phyloP scores from a whole-genome alignment of 2,797 vertebrate species.

The Eleutherodactylus coqui region DNA sequence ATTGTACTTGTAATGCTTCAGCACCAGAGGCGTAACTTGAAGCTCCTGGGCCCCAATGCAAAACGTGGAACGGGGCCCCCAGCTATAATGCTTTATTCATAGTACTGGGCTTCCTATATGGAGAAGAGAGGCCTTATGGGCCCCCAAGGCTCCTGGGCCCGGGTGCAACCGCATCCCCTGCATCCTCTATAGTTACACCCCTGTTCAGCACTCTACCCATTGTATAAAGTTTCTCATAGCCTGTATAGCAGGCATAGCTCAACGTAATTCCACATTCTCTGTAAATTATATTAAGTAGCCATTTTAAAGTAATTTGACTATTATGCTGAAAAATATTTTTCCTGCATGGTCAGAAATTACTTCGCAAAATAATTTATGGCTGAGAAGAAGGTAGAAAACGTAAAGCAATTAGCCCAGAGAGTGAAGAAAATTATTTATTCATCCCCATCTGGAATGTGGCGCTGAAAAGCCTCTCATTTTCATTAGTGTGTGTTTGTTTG shows the following conservation, averaged over 20 bases:
- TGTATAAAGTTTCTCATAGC: too few relatives aligned
- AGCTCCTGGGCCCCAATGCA: too few relatives aligned
- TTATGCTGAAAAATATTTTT: background rate
- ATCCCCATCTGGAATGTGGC: conserved; percentile 51
- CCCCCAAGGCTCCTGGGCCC: too few relatives aligned
- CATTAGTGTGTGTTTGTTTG: conserved; percentile 60
- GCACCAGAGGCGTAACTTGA: too few relatives aligned
- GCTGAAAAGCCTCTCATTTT: conserved; percentile 44
- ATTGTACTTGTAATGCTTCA: too few relatives aligned
- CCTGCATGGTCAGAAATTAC: background rate
- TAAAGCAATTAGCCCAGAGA: conserved; percentile 38
- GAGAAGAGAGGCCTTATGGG: too few relatives aligned
- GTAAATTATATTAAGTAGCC: background rate
- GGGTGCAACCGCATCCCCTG: too few relatives aligned
- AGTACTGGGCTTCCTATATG: too few relatives aligned
- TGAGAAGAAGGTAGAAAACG: conserved; percentile 24
- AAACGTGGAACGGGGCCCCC: too few relatives aligned
- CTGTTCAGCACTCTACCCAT: too few relatives aligned
- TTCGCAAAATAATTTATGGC: conserved; percentile 25
- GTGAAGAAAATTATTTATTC: conserved; percentile 52
- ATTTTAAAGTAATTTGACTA: conserved; percentile 12
- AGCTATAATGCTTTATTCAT: too few relatives aligned
- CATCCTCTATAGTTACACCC: too few relatives aligned
- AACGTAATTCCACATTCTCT: background rate
- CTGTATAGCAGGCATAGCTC: background rate